Base-by-base conservation (phyloP, 1,140 invertebrate genomes). In the Eriocheir sinensis region DNA sequence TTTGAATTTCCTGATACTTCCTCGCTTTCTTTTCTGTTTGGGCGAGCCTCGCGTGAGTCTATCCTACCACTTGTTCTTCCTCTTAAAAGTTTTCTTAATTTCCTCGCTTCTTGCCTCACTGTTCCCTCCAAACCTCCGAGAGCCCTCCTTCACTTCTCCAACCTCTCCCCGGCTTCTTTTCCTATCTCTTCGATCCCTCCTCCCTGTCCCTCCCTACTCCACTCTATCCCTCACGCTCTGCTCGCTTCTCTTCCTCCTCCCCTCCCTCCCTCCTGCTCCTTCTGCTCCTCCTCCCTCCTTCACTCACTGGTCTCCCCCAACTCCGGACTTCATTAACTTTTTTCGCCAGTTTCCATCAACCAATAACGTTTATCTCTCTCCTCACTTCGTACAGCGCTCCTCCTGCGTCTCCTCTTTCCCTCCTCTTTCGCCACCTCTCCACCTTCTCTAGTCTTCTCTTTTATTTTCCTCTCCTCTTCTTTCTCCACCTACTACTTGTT, bases 281-380 rank as follows among this genome's bases (percentile, higher is more conserved):
- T 72, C 60, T n/a, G n/a, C 40, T 30, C 40, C 41, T 8, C 34
- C 85, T 15, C 21, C 34, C 85, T 40, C 85, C 85, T 21, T 15
- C 85, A 3, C 34, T 34, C 34, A 34, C 85, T 34, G 85, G 85
- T 17, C 88, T 44, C 88, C 88, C 48, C 27, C 88, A 41, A 38
- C 38, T 40, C 41, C 21, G 40, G 9, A 38, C 88, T 41, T 32
- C 88, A 89, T 48, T 89, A 89, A 89, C 88, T 89, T 48, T 44
- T 89, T 48, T 89, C 48, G 40, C 27, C 60, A 72, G 60, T 72
- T 72, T 72, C 60, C 60, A 72, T 72, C 60, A 72, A 72, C 60
- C 60, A 72, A 72, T 72, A 72, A 72, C 60, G 60, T 72, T 72
- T 72, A 72, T 72, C 60, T 72, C 60, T 72, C 60, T 72, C 60